These are phyloP conservation scores for Gambusia yucatana DNA, from an alignment of 2,797 vertebrate genomes.

Conservation along the genomic window DNA sequence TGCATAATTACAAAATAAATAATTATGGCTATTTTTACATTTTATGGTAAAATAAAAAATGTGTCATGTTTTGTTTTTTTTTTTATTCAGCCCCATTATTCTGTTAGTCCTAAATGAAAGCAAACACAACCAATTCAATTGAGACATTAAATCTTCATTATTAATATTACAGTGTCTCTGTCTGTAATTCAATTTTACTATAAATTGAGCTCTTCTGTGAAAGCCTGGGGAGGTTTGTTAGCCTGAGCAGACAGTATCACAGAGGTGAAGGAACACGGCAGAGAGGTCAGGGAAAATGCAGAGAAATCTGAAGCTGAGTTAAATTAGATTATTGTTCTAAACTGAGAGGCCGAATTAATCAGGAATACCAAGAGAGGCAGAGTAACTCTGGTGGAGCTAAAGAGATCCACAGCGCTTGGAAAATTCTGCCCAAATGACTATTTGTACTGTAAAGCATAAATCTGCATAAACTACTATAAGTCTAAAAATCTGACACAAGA, in stretches of 20 bases:
- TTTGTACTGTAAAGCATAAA: background rate
- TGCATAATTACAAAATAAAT: background rate
- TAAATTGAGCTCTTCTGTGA: background rate
- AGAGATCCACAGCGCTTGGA: background rate
- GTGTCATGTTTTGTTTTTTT: background rate
- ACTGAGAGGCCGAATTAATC: background rate
- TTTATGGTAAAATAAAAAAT: background rate
- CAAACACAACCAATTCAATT: background rate
- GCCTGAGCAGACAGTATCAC: background rate
- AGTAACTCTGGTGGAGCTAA: background rate
- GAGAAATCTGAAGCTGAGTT: background rate
- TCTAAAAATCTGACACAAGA: background rate
- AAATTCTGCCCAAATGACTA: background rate
- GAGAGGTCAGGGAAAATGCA: background rate
- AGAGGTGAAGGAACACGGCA: background rate
- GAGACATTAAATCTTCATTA: background rate
- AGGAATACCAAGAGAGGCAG: background rate
- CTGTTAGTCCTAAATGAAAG: background rate
- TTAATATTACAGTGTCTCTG: background rate
- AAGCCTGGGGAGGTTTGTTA: background rate
- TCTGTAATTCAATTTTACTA: background rate
- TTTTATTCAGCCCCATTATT: background rate
- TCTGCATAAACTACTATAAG: background rate
- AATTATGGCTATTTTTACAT: background rate
- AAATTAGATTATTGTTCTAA: background rate